Evolutionary conservation across 2,888 invertebrate genomes (phyloP), one percentile per base, ranked within the genome.

Genomic region (Empis livida): DNA sequence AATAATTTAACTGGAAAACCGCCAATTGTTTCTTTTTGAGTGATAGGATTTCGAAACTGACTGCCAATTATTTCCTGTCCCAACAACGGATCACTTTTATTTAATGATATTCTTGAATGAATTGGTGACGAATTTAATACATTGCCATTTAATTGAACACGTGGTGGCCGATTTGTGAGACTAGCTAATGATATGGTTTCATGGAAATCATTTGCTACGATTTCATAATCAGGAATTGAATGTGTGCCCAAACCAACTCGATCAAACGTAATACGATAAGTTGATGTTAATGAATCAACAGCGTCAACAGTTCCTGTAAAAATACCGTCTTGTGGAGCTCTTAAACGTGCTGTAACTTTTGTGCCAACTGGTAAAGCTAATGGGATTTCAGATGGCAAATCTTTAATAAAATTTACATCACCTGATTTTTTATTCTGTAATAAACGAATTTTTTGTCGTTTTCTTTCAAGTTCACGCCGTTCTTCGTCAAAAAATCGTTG

Each of bases 401-500:
- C 96, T 68, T 90, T 88, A 35, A 84, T 74, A 55, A 79, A 78
- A 53, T 79, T 79, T 30, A 87, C 71, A 61, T 88, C 89, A 9
- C 82, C 80, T 1, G 81, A 78, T 72, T 94, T 94, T 42, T 94
- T 77, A 57, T 94, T 93, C 63, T 97, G 97, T 49, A 99, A 74
- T 57, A 87, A 82, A 46, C 97, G 77, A 55, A 99, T 94, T 61
- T 94, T 85, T 60, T 85, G 85, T 16, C 97, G 76, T 68, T 93
- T 93, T 38, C 86, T 78, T 57, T 94, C 91, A 48, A 99, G 71
- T 56, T 94, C 91, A 52, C 80, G 77, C 41, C 97, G 75, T 67
- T 99, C 99, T 71, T 99, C 97, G 54, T 84, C 82, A 69, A 99
- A 96, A 67, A 99, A 99, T 1, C 92, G 86, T 62, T 86, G 84